Evolutionary conservation across 1,140 invertebrate genomes (phyloP).

Genomic region (Brachionus rubens): DNA sequence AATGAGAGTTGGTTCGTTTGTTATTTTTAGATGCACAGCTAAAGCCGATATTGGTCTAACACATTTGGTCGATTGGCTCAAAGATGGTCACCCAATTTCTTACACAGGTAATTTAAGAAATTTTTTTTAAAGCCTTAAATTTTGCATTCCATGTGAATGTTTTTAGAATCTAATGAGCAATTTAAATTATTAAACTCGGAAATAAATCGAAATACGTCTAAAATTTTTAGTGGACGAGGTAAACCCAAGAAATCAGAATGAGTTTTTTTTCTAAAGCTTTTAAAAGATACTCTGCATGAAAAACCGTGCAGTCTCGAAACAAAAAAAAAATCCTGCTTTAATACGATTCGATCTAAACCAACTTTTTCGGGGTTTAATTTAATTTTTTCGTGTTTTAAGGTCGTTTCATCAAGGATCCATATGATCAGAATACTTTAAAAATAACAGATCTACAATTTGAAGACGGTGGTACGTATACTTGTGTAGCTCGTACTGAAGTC

Average conservation of each 20-base stretch:
- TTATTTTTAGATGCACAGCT: constrained; percentile 46
- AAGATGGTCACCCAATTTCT: constrained; percentile 41
- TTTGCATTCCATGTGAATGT: too few species aligned
- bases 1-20: constrained; percentile 27
- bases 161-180: background rate
- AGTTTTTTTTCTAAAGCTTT: too few species aligned
- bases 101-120: constrained; percentile 38
- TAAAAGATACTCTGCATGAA: too few species aligned
- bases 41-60: constrained; percentile 33
- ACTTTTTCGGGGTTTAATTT: too few species aligned
- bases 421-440: constrained; percentile 44
- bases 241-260: background rate
- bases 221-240: background rate
- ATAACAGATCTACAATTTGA: constrained; percentile 43
- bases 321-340: too few species aligned
- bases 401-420: constrained; percentile 41
- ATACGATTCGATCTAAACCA: too few species aligned
- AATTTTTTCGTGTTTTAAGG: background rate
- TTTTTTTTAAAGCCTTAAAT: background rate
- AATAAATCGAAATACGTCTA: background rate
- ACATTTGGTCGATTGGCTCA: constrained; percentile 43
- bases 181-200: background rate
- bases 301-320: too few species aligned
- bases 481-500: constrained; percentile 43
- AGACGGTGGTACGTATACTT: constrained; percentile 46